Conservation (phyloP, 2,113 vertebrate species). For the Rhinoderma darwinii region DNA sequence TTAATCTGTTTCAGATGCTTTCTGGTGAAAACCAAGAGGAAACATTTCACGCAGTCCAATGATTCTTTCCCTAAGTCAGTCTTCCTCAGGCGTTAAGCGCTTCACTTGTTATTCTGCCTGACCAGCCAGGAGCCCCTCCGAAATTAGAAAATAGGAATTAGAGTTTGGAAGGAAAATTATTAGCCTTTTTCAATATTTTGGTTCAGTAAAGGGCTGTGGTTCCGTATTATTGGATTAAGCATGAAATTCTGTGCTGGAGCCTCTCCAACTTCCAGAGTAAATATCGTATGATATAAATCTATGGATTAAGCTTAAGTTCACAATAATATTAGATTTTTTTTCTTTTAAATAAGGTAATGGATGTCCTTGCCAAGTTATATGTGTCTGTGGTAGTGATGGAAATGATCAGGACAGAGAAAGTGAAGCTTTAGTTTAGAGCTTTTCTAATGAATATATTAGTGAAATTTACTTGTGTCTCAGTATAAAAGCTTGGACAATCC, state of each 20-base stretch:
- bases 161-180: neutral
- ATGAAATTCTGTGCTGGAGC: neutral
- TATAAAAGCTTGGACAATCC: neutral
- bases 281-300: constrained; percentile 25
- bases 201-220: neutral
- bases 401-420: neutral
- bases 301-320: neutral
- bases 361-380: neutral
- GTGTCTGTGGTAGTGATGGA: neutral
- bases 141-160: neutral
- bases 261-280: neutral
- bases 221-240: constrained; percentile 19
- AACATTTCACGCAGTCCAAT: constrained; percentile 3
- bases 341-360: neutral
- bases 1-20: constrained; percentile 52
- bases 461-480: neutral
- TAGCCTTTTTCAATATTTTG: constrained; percentile 37
- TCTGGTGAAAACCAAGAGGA: constrained; percentile 11
- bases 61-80: constrained; percentile 37
- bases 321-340: neutral
- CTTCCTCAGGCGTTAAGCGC: constrained; percentile 4
- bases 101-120: constrained; percentile 25
- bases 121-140: neutral
- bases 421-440: neutral
- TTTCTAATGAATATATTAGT: neutral